A percentile compares a stretch with the other conserved stretches of the same genome.
Conservation (phyloP, 2,888 invertebrate species). For the Bimastos eiseni region DNA sequence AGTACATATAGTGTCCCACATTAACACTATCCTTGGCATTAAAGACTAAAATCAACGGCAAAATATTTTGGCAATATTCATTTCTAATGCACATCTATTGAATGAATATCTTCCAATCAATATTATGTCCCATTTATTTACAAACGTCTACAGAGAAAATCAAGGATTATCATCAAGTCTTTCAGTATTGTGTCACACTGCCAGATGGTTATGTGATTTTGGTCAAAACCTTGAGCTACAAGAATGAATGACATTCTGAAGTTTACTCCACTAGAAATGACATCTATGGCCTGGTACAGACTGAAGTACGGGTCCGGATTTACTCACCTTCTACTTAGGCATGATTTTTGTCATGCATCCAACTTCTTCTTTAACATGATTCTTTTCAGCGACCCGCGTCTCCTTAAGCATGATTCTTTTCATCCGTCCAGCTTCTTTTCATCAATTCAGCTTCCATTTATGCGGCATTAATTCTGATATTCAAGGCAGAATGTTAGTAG, state of each 20-base stretch:
- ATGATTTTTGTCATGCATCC: too few relatives aligned
- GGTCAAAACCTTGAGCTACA: not conserved
- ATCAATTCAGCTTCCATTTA: too few relatives aligned
- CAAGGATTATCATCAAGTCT: not conserved
- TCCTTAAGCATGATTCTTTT: too few relatives aligned
- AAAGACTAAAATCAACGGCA: not conserved
- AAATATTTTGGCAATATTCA: not conserved
- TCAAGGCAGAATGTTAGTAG: too few relatives aligned
- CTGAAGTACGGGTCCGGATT: too few relatives aligned
- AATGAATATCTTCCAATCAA: not conserved
- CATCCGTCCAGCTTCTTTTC: too few relatives aligned
- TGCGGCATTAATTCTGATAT: too few relatives aligned
- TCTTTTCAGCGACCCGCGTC: too few relatives aligned
- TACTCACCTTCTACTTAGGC: too few relatives aligned
- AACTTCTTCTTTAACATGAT: too few relatives aligned
- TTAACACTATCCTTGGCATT: not conserved
- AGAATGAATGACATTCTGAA: constrained; percentile 13
- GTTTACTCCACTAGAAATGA: not conserved
- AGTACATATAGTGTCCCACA: too few relatives aligned
- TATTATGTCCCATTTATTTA: not conserved
- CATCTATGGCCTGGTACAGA: too few relatives aligned
- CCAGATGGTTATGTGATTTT: not conserved
- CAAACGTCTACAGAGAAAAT: not conserved
- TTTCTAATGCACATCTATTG: not conserved
- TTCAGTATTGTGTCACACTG: not conserved